Percentiles rank a stretch among this genome's conserved stretches.
Conservation (phyloP, 2,113 vertebrate species). For the Vimba vimba region DNA sequence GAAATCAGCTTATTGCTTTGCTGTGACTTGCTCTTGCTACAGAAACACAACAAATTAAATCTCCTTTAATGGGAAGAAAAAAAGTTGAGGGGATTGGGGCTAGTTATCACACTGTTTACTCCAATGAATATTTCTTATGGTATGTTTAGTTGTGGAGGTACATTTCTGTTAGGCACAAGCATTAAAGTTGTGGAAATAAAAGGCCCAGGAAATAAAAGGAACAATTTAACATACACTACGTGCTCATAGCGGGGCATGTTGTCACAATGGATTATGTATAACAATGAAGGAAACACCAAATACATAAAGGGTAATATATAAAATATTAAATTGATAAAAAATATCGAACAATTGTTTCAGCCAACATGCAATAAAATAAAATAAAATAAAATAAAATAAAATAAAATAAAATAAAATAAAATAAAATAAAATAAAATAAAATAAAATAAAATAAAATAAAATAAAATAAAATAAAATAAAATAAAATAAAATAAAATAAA, state of each 20-base stretch:
- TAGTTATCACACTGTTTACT: not conserved
- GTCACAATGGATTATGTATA: too few relatives aligned
- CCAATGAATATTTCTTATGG: not conserved
- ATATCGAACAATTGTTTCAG: not conserved
- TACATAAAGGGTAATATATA: not conserved
- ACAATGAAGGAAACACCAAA: not conserved
- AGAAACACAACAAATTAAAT: constrained; percentile 7
- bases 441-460: too few relatives aligned
- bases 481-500: too few relatives aligned
- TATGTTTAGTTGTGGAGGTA: not conserved
- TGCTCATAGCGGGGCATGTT: too few relatives aligned
- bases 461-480: too few relatives aligned
- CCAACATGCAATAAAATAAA: not conserved
- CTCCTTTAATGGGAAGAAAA: not conserved
- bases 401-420: too few relatives aligned
- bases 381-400: too few relatives aligned
- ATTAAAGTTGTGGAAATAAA: not conserved
- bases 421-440: too few relatives aligned
- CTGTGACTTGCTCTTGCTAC: constrained; percentile 22
- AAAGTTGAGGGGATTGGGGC: not conserved
- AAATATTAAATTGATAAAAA: not conserved
- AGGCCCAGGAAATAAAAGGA: not conserved
- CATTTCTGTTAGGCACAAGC: not conserved
- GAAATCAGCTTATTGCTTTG: constrained; percentile 51
- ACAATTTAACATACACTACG: too few relatives aligned